Evolutionary conservation across 35 echinoderm and acorn worm genomes (phyloP), one percentile per base, ranked within the genome.

Genomic region (Chiridota heheva): DNA sequence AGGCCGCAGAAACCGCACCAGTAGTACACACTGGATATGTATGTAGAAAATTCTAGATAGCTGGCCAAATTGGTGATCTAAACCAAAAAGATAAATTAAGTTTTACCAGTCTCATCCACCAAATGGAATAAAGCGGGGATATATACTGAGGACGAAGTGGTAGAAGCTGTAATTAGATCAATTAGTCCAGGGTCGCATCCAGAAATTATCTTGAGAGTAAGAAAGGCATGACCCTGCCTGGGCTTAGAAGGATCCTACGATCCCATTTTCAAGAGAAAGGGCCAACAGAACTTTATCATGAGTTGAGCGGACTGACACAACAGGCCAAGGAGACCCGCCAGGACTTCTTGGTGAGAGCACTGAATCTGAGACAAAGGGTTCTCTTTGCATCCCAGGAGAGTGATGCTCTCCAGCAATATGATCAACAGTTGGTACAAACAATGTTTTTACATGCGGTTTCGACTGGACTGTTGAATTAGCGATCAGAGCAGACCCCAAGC

Each of bases 371-470:
- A 4, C 91, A 96, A 40, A 63, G 55, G 25, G 49, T 86, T 7
- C 27, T 66, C 0, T 71, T 82, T 2, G 78, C 80, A 3, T 93
- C 72, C 0, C 25, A 65, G 10, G 78, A 88, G 67, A 35, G 18
- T 36, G 20, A 25, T 1, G 24, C 58, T 5, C 45, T 58, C 2
- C 73, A 78, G 20, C 70, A 66, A 25, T 89, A 96, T 47, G 75
- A 89, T 4, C 44, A 58, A 1, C 35, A 26, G 0, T 46, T 86
- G 40, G 80, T 88, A 18, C 39, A 67, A 28, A 49, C 36, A 0
- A 86, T 89, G 58, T 96, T 96, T 38, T 66, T 88, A 5, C 86
- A 89, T 35, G 67, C 91, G 36, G 35, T 96, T 0, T 42, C 59
- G 26, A 95, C 91, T 0, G 80, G 81, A 7, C 42, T 89, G 1